Conservation (phyloP, 2,797 vertebrate species). For the Cyclura pinguis region DNA sequence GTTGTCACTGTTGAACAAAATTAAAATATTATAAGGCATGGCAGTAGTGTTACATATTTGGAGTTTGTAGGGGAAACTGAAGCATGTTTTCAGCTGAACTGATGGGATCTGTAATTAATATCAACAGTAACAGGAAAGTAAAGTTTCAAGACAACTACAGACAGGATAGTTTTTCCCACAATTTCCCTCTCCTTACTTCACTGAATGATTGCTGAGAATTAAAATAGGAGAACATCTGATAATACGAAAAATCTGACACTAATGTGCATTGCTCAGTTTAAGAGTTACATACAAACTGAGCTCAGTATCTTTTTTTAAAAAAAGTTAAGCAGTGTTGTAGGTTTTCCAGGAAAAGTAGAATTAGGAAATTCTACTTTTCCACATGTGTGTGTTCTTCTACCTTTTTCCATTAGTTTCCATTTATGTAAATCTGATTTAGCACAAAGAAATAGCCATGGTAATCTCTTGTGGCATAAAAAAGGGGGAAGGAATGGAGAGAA, state of each 20-base stretch:
- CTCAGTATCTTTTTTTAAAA: neutral
- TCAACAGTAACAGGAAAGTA: neutral
- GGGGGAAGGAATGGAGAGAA: too few species aligned
- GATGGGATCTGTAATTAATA: neutral
- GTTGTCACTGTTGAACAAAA: neutral
- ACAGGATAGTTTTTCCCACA: neutral
- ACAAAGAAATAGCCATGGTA: too few species aligned
- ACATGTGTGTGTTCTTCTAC: too few species aligned
- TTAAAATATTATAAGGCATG: neutral
- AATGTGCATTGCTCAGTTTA: neutral
- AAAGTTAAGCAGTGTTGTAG: neutral
- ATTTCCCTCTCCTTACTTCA: neutral
- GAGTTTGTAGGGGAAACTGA: neutral
- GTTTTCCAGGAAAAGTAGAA: too few species aligned
- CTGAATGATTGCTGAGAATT: neutral
- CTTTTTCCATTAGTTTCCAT: too few species aligned
- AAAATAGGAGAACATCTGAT: neutral
- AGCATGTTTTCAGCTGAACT: neutral
- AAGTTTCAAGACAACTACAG: neutral
- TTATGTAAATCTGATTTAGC: too few species aligned
- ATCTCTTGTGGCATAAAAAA: too few species aligned
- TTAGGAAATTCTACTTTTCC: too few species aligned
- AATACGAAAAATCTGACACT: neutral
- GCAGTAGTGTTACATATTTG: neutral
- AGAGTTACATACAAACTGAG: neutral